Evolutionary conservation across 2,113 vertebrate genomes (phyloP).

Genomic region (Asarcornis scutulata): DNA sequence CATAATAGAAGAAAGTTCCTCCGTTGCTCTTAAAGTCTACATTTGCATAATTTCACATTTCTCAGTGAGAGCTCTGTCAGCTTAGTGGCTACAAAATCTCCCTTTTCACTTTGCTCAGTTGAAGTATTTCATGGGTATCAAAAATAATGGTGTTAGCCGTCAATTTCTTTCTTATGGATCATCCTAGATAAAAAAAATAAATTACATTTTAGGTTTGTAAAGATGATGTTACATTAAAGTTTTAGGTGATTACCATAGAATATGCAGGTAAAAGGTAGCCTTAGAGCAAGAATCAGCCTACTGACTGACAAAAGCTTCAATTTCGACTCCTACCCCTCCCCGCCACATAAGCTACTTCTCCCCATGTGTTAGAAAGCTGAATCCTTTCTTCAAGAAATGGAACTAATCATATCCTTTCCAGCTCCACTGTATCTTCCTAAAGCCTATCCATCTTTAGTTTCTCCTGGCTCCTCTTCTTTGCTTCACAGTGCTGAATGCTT

Average conservation of each 20-base stretch:
- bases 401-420: not conserved
- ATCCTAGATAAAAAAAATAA: conserved; percentile 68
- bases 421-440: not conserved
- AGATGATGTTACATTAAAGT: conserved; percentile 44
- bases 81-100: conserved; percentile 45
- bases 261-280: conserved; percentile 29
- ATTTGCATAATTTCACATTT: conserved; percentile 74
- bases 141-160: conserved; percentile 55
- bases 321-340: not conserved
- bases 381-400: not conserved
- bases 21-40: conserved; percentile 22
- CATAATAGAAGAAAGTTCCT: conserved; percentile 42
- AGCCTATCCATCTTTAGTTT: not conserved
- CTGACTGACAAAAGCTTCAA: conserved; percentile 16
- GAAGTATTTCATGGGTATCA: conserved; percentile 68
- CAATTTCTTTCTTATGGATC: conserved; percentile 60
- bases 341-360: not conserved
- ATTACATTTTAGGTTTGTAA: conserved; percentile 62
- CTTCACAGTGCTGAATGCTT: not conserved
- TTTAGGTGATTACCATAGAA: conserved; percentile 56
- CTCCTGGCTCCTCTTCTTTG: not conserved
- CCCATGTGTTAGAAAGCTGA: conserved; percentile 28
- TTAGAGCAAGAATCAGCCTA: conserved; percentile 29
- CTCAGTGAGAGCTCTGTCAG: conserved; percentile 22
- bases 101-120: conserved; percentile 32